Base-by-base conservation (phyloP, 2,797 vertebrate species). In the Aldrovandia affinis region DNA sequence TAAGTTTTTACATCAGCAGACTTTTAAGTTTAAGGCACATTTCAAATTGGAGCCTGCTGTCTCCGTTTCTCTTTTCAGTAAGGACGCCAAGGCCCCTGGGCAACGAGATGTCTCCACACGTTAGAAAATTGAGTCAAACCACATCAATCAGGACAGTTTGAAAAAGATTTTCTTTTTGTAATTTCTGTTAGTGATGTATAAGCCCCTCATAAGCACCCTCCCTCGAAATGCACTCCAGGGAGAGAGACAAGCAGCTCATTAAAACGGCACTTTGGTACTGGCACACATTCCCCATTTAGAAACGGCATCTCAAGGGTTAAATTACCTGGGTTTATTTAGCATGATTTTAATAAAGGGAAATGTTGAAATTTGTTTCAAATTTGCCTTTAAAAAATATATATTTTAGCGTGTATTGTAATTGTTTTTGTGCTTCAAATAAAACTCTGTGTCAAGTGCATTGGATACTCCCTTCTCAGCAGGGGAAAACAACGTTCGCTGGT, bases 101-200 rank as follows among this genome's bases (percentile, higher is more conserved):
- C 90, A 88, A 88, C 87, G 88, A 92, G 94, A 92, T 93, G 93
- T 93, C 94, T 95, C 90, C 91, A 94, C 93, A 94, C 47, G 91
- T 90, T 93, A 89, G 89, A 94, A 83, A 94, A 95, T 93, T 92
- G 90, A 93, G 93, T 95, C 94, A 93, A 93, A 93, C 92, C 84
- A 91, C 93, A 94, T 95, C 93, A 94, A 92, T 94, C 93, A 93
- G 91, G 89, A 89, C 90, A 89, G 85, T 86, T 73, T 77, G 30
- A 54, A 77, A 79, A 61, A 47, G 39, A 36, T 47, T 83, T 75
- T 79, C 39, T 75, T 78, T 57, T 78, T 57, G 55, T 57, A 78
- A 77, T 77, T 78, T 55, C 83, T 77, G 70, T 61, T 73, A 83
- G 55, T 83, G 82, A 78, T 57, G 54, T 78, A 70, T 47, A 50